A percentile compares a stretch with the other conserved stretches of the same genome.
phyloP scores from a whole-genome alignment of 2,888 invertebrate genomes.

The Patella pellucida region DNA sequence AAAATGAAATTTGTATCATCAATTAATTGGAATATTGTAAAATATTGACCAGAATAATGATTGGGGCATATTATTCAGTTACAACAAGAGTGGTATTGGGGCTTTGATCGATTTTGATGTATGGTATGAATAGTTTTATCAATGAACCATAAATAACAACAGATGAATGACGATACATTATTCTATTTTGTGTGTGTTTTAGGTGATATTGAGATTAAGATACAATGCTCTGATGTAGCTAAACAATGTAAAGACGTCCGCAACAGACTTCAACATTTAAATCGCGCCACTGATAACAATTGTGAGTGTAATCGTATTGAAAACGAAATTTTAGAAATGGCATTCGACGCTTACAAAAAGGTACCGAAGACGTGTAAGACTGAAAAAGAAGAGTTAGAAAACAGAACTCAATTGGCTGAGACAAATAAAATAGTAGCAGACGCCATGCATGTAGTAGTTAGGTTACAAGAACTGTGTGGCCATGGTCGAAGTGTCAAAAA shows the following conservation, averaged over 20 bases:
- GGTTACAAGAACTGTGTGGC: conserved; percentile 21
- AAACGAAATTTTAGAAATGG: not conserved
- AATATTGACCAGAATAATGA: no score
- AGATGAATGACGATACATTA: no score
- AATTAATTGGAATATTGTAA: no score
- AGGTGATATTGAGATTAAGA: not conserved
- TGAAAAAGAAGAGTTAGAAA: not conserved
- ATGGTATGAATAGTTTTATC: no score
- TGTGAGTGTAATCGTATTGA: conserved; percentile 1
- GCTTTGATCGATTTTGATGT: no score
- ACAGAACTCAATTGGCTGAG: conserved; percentile 1
- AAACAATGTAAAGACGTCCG: not conserved
- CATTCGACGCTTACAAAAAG: not conserved
- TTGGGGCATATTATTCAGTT: no score
- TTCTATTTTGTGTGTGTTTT: not conserved
- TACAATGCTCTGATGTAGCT: not conserved
- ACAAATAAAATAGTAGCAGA: conserved; percentile 16
- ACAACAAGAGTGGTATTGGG: no score
- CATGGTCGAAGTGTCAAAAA: conserved; percentile 27
- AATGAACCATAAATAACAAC: no score
- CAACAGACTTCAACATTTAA: not conserved
- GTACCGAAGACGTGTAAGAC: not conserved
- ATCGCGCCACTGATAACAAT: not conserved
- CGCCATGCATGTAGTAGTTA: conserved; percentile 20
- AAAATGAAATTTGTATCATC: no score